Evolutionary conservation across 2,888 invertebrate species (phyloP).

Genomic region (Sussaba pulchella): DNA sequence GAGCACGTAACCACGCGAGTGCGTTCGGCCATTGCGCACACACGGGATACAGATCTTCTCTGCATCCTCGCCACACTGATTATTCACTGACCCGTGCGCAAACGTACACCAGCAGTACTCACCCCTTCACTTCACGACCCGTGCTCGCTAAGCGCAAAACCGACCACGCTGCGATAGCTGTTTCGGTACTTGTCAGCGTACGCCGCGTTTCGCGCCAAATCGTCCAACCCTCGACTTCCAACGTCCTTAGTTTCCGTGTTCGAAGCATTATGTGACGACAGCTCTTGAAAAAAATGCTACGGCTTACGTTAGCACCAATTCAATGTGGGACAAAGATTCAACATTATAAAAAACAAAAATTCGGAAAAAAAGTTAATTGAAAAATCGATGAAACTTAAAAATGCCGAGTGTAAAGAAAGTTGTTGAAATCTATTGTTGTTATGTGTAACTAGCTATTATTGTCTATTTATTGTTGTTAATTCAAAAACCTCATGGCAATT

Average conservation of each 20-base stretch:
- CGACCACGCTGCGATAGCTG: conserved; percentile 33
- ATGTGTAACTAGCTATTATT: too few species aligned
- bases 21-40: conserved; percentile 11
- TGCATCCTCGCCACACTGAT: conserved; percentile 62
- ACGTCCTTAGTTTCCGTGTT: background rate
- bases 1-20: background rate
- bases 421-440: too few species aligned
- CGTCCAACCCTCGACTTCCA: background rate
- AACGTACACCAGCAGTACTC: conserved; percentile 49
- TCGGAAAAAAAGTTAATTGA: too few species aligned
- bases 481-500: too few species aligned
- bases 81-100: conserved; percentile 66
- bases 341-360: too few species aligned
- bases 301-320: too few species aligned
- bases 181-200: conserved; percentile 30
- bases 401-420: too few species aligned
- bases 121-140: conserved; percentile 15
- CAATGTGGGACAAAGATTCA: too few species aligned
- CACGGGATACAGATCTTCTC: conserved; percentile 42
- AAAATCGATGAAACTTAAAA: too few species aligned
- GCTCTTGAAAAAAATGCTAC: too few species aligned
- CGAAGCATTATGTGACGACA: too few species aligned
- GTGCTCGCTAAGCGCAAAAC: conserved; percentile 34
- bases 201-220: background rate
- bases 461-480: too few species aligned